phyloP scores from a whole-genome alignment of 2,888 invertebrate genomes.

The Acanthacorydalis orientalis region DNA sequence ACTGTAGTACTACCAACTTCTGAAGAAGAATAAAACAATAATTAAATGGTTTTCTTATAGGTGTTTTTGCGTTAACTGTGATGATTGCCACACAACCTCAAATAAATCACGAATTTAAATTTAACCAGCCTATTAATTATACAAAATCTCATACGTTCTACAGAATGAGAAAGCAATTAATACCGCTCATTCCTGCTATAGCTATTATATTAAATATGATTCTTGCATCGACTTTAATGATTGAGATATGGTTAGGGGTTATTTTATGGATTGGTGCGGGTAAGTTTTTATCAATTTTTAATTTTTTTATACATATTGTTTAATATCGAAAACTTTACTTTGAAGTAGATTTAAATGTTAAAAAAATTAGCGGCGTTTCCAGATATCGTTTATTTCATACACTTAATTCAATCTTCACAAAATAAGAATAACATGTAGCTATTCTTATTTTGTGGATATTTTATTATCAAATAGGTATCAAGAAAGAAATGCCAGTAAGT shows the following conservation, averaged over 20 bases:
- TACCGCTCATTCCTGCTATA: slow-evolving; percentile 27
- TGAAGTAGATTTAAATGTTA: too few species aligned
- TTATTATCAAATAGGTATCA: too few species aligned
- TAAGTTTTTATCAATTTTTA: slow-evolving; percentile 15
- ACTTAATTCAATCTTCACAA: too few species aligned
- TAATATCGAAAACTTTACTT: too few species aligned
- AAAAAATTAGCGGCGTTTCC: too few species aligned
- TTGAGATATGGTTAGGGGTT: slow-evolving; percentile 43
- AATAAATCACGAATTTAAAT: slow-evolving; percentile 8
- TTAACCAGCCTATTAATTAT: not conserved
- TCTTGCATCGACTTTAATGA: slow-evolving; percentile 35
- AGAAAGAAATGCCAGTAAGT: too few species aligned
- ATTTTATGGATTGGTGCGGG: slow-evolving; percentile 42
- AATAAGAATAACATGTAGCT: too few species aligned
- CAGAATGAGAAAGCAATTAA: slow-evolving; percentile 10
- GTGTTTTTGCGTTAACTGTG: slow-evolving; percentile 30
- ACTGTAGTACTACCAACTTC: too few species aligned
- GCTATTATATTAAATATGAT: slow-evolving; percentile 30
- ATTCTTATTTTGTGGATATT: too few species aligned
- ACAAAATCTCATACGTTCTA: not conserved
- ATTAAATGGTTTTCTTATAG: slow-evolving; percentile 21
- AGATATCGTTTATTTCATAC: too few species aligned
- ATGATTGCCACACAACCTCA: slow-evolving; percentile 38
- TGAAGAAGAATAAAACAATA: too few species aligned
- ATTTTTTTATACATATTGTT: too few species aligned